Evolutionary conservation across 2,888 invertebrate species (phyloP).

Genomic region (Auanema sp.): DNA sequence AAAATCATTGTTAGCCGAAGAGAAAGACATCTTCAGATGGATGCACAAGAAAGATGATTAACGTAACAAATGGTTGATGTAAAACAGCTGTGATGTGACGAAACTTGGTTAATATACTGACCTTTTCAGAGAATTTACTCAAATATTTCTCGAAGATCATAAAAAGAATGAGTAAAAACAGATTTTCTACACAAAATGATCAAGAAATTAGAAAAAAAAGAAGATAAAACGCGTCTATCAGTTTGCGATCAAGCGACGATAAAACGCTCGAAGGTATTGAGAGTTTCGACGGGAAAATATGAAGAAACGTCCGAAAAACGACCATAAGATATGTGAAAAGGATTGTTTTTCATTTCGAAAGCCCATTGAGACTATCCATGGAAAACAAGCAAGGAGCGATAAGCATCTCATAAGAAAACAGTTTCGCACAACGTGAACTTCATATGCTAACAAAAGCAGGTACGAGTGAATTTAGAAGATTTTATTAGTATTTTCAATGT

Average conservation of each 20-base stretch:
- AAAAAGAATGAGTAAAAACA: no score
- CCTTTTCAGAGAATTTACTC: conserved; percentile 1
- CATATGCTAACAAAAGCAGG: no score
- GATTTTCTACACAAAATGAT: no score
- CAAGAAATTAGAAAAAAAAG: neutral
- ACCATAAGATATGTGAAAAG: neutral
- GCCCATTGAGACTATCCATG: neutral
- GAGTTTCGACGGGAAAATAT: conserved; percentile 2
- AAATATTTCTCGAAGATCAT: neutral
- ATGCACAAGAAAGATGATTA: neutral
- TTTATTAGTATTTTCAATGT: no score
- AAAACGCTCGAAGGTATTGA: conserved; percentile 1
- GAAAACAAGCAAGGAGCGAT: neutral
- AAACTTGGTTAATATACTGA: conserved; percentile 2
- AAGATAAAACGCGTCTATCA: neutral
- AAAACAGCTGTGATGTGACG: neutral
- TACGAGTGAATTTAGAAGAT: no score
- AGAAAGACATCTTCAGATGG: neutral
- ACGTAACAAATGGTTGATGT: neutral
- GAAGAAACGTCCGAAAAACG: conserved; percentile 2
- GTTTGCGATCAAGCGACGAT: neutral
- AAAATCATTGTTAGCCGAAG: neutral
- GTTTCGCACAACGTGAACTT: no score
- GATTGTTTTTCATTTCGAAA: neutral
- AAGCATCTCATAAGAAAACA: no score